Evolutionary conservation across 2,797 vertebrate species (phyloP), one percentile per base, ranked within the genome.

Genomic region (Hirundo rustica): DNA sequence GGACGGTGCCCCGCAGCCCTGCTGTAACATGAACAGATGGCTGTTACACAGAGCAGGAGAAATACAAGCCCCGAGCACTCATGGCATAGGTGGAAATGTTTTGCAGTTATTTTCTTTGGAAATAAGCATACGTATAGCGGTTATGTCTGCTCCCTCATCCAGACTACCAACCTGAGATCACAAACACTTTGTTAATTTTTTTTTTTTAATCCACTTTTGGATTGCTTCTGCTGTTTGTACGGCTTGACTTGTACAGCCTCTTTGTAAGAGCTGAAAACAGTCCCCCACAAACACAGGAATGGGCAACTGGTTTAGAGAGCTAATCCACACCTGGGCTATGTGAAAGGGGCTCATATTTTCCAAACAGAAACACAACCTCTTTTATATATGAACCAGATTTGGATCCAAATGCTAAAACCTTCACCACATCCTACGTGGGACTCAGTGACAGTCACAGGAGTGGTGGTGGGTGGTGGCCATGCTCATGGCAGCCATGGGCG

Each of bases 261-360:
- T 97, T 97, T 97, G 95, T 94, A 97, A 96, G 97, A 97, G 96
- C 91, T 97, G 97, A 96, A 97, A 97, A 96, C 74, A 84, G 91
- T 95, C 97, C 86, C 94, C 93, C 87, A 94, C 93, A 95, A 96
- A 97, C 85, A 91, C 74, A 89, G 10, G 67, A 96, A 96, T 36
- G 94, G 96, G 96, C 60, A 57, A 97, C 96, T 83, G 96, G 97
- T 96, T 97, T 96, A 92, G 96, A 91, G 91, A 96, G 96, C 95
- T 97, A 97, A 97, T 94, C 96, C 96, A 95, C 97, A 97, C 97
- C 97, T 98, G 97, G 97, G 96, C 96, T 96, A 96, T 7, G 96
- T 94, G 96, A 97, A 97, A 86, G 21, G 64, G 72, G 66, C 96
- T 97, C 96, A 95, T 92, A 97, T 96, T 98, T 98, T 97, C 97